Evolutionary conservation across 64 coral and sea anemone species (phyloP).

Genomic region (Montipora cactus): DNA sequence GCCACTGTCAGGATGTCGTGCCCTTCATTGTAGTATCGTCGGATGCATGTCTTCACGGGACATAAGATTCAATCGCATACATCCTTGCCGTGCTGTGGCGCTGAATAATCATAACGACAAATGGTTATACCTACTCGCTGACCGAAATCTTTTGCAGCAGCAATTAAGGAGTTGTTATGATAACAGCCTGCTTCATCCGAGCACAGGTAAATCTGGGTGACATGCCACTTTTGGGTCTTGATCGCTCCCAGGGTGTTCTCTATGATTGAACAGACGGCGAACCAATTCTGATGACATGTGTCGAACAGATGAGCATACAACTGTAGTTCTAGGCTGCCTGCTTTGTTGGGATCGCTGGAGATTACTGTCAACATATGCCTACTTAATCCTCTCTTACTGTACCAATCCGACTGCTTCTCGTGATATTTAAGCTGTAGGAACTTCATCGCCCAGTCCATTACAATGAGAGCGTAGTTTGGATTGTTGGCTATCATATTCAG

Average conservation of each 20-base stretch:
- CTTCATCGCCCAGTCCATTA: conserved; percentile 74
- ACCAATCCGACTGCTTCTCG: conserved; percentile 4
- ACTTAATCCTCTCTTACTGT: neutral
- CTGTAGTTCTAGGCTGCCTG: conserved; percentile 20
- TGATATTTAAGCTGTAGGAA: conserved; percentile 37
- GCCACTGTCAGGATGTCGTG: conserved; percentile 7
- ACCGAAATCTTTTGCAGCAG: conserved; percentile 26
- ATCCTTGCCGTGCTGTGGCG: no score
- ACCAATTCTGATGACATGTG: conserved; percentile 42
- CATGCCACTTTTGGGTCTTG: neutral
- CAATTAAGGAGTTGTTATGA: conserved; percentile 3
- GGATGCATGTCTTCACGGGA: no score
- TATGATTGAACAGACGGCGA: conserved; percentile 38
- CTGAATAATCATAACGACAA: conserved; percentile 18
- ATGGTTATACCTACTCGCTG: conserved; percentile 12
- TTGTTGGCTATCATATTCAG: conserved; percentile 9
- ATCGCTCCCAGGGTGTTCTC: conserved; percentile 29
- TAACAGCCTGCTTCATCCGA: conserved; percentile 39
- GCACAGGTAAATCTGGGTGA: conserved; percentile 30
- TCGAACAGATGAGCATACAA: conserved; percentile 35
- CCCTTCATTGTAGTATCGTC: neutral
- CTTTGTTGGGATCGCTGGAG: neutral
- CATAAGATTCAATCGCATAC: no score
- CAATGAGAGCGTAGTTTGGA: neutral
- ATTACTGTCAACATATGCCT: conserved; percentile 45